Conservation (phyloP, 2,113 vertebrate genomes). For the Urocolius indicus region DNA sequence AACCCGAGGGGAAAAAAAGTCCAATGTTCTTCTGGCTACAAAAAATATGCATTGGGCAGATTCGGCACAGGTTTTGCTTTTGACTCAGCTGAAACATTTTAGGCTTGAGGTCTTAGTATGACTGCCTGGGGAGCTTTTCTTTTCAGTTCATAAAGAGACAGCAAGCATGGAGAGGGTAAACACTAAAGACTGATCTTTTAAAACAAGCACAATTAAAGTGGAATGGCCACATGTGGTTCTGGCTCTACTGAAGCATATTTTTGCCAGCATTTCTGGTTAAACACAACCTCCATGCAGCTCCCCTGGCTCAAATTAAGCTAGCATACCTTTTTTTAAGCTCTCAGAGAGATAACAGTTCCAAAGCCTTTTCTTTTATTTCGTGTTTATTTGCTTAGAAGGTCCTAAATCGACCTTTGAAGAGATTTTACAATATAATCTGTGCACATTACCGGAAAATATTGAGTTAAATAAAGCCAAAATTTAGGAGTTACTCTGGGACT, state of each 20-base stretch:
- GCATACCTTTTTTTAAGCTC: conserved; percentile 47
- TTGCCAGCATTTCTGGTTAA: conserved; percentile 69
- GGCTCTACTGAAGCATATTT: conserved; percentile 47
- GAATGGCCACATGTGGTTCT: conserved; percentile 68
- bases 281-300: conserved; percentile 28
- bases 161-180: conserved; percentile 60
- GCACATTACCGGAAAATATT: background rate
- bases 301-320: conserved; percentile 62
- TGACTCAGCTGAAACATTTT: conserved; percentile 51
- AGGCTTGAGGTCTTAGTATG: conserved; percentile 43
- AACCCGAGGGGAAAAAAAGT: background rate
- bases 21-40: background rate
- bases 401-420: conserved; percentile 25
- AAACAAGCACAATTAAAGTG: conserved; percentile 69
- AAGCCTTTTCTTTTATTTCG: background rate
- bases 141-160: conserved; percentile 70
- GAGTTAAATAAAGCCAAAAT: background rate
- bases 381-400: conserved; percentile 33
- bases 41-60: background rate
- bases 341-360: conserved; percentile 3
- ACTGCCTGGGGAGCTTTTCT: conserved; percentile 62
- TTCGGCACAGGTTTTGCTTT: conserved; percentile 36
- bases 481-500: background rate
- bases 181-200: conserved; percentile 65
- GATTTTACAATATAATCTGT: background rate